phyloP scores from a whole-genome alignment of 2,797 vertebrate species.

The Cottoperca gobio region DNA sequence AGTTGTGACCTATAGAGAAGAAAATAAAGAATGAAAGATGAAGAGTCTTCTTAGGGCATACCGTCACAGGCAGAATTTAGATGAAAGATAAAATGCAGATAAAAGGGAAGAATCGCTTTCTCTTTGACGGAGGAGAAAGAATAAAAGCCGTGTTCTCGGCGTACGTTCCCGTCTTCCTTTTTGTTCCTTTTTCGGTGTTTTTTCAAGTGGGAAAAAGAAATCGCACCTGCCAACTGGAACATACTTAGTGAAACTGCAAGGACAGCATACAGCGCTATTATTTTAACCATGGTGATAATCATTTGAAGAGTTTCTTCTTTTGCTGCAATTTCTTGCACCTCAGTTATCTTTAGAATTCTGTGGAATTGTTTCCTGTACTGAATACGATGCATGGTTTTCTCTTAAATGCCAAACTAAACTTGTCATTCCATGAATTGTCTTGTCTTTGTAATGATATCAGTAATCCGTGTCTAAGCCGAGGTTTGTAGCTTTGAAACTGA shows the following conservation, averaged over 20 bases:
- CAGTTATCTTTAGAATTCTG: neutral
- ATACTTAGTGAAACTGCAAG: neutral
- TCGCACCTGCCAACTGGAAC: slow-evolving; percentile 24
- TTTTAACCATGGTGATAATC: neutral
- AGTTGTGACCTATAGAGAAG: slow-evolving; percentile 40
- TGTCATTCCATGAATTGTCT: neutral
- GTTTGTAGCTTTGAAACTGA: neutral
- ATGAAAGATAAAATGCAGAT: slow-evolving; percentile 67
- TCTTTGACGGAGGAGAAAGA: slow-evolving; percentile 32
- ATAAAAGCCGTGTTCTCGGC: slow-evolving; percentile 25
- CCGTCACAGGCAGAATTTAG: slow-evolving; percentile 54
- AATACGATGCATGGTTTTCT: neutral
- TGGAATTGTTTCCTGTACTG: neutral
- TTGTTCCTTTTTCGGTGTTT: slow-evolving; percentile 28
- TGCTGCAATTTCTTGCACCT: neutral
- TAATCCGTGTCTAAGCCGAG: neutral
- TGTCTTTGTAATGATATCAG: neutral
- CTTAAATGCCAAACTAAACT: neutral
- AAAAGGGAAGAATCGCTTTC: slow-evolving; percentile 47
- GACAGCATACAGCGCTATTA: slow-evolving; percentile 12
- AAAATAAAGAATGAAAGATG: slow-evolving; percentile 40
- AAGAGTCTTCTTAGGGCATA: slow-evolving; percentile 42
- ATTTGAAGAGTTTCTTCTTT: slow-evolving; percentile 18
- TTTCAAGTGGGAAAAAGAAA: slow-evolving; percentile 21
- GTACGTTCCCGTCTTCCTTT: slow-evolving; percentile 14